Base-by-base conservation (phyloP, 2,797 vertebrate species). In the Labroides dimidiatus region DNA sequence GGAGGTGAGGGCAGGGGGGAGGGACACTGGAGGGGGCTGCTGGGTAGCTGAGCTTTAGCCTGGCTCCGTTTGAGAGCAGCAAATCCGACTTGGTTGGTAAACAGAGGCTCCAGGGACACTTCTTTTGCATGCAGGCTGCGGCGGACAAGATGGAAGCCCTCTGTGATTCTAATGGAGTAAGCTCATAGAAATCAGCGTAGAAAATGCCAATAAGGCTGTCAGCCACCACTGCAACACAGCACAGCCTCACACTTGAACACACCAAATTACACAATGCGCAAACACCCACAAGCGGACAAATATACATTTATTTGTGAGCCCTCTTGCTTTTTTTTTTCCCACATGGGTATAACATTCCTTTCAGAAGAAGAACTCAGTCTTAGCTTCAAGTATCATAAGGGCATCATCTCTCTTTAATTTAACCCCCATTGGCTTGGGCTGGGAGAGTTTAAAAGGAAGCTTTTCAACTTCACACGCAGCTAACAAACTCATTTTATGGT, bases 71-170 rank as follows among this genome's bases (percentile, higher is more conserved):
- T 82, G 87, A 92, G 91, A 92, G 87, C 83, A 85, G 90, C 82
- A 93, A 94, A 94, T 95, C 92, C 84, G 90, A 92, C 92, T 94
- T 92, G 93, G 89, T 93, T 93, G 86, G 92, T 95, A 94, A 95
- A 94, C 93, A 94, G 89, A 91, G 90, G 90, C 94, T 94, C 92
- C 80, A 67, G 93, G 94, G 94, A 93, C 89, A 79, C 87, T 90
- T 81, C 81, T 88, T 92, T 92, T 88, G 84, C 88, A 88, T 91
- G 88, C 84, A 84, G 77, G 63, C 89, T 89, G 87, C 92, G 81
- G 84, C 68, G 66, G 85, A 91, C 84, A 65, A 84, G 87, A 87
- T 88, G 82, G 77, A 83, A 90, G 88, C 89, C 87, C 88, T 92
- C 87, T 90, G 91, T 84, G 89, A 91, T 89, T 92, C 88, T 90